A percentile compares a stretch with the other conserved stretches of the same genome.
Conservation (phyloP, 2,888 invertebrate species). For the Lathronympha strigana region DNA sequence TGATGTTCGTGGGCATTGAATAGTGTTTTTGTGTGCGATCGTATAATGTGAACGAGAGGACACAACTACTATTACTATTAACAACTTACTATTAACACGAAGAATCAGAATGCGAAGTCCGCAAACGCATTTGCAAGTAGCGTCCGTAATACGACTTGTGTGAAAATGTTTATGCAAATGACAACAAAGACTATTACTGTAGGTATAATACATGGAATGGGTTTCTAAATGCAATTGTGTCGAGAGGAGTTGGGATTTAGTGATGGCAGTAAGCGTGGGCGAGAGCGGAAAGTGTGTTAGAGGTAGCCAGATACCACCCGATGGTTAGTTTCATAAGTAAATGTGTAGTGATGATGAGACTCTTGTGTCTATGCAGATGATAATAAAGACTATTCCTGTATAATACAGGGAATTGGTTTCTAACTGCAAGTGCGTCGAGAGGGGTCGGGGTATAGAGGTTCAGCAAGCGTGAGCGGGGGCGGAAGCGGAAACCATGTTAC, state of each 20-base stretch:
- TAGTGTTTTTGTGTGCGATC: too few relatives aligned
- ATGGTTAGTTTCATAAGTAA: too few relatives aligned
- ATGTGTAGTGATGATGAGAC: too few relatives aligned
- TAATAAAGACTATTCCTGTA: too few relatives aligned
- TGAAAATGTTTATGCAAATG: conserved; percentile 62
- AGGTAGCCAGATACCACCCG: neutral
- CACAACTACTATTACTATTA: neutral
- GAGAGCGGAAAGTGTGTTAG: conserved; percentile 1
- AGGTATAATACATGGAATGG: conserved; percentile 54
- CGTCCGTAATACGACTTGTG: conserved; percentile 46
- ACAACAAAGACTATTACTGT: conserved; percentile 51
- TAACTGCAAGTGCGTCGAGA: too few relatives aligned
- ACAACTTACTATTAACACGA: neutral
- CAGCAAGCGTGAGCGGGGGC: too few relatives aligned
- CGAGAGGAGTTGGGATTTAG: conserved; percentile 6
- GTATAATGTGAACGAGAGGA: too few relatives aligned
- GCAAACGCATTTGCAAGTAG: conserved; percentile 22
- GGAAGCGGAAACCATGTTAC: too few relatives aligned
- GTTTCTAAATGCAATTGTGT: conserved; percentile 65
- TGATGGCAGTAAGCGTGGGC: conserved; percentile 18
- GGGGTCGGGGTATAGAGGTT: too few relatives aligned
- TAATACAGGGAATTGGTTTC: too few relatives aligned
- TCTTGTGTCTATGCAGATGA: too few relatives aligned
- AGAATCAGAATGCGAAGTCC: conserved; percentile 27
- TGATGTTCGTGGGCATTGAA: too few relatives aligned